Evolutionary conservation across 2,113 vertebrate genomes (phyloP), one percentile per base, ranked within the genome.

Genomic region (Cavia aperea): DNA sequence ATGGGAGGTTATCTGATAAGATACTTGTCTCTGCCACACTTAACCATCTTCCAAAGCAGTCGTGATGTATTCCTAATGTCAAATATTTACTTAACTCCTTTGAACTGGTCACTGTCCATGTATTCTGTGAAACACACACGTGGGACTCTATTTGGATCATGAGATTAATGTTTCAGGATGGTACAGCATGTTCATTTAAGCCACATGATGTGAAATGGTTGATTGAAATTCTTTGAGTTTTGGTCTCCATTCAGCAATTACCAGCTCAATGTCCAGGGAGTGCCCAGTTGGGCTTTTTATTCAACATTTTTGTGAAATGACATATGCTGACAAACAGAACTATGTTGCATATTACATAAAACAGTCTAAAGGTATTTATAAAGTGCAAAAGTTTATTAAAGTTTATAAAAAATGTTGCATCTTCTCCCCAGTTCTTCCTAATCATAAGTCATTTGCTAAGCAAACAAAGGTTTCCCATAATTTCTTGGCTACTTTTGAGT

Each of bases 21-120:
- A n/a, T n/a, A n/a, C 62, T 60, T 86, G 29, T 7, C 85, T 84
- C 43, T 85, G 31, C 3, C 60, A 1, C 7, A 65, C 9, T 82
- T 7, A 43, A 39, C 4, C 7, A 66, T 46, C 75, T 93, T 89
- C 39, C 26, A 86, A 58, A 23, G 68, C 29, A 79, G 4, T 56
- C 65, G 13, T 89, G n/a, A 88, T 85, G 11, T 79, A 18, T 85
- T 94, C 86, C 72, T 66, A 87, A 56, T 93, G 56, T 86, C 56
- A 49, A 73, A 7, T 39, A 72, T 88, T 77, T 94, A 49, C 79
- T 91, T 24, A 39, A 63, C 66, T 94, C 43, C n/a, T 63, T 90
- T 75, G 46, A 85, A 75, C 63, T 79, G 24, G 87, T 66, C 36
- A 51, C 60, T 49, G 7, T 24, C 58, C 4, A n/a, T 49, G 29